Evolutionary conservation across 2,797 vertebrate species (phyloP).

Genomic region (Yasuhikotakia modesta): DNA sequence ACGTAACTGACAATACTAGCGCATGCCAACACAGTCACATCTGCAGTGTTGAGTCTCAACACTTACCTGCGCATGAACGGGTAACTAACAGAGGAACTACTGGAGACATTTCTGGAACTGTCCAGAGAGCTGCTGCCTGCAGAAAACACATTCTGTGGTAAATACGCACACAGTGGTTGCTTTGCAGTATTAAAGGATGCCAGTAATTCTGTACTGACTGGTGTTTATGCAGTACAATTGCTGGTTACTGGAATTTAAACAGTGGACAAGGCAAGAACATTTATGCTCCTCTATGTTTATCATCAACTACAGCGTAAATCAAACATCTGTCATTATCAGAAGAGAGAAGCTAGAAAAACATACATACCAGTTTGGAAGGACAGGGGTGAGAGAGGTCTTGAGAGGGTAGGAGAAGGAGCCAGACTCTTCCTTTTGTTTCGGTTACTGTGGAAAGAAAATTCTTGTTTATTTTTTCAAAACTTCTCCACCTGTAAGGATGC

Average conservation of each 20-base stretch:
- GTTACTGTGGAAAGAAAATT: conserved; percentile 72
- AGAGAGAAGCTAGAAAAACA: conserved; percentile 7
- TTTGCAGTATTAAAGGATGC: conserved; percentile 15
- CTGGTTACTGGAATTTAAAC: conserved; percentile 6
- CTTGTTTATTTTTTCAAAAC: background rate
- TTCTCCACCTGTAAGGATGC: background rate
- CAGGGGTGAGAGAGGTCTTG: conserved; percentile 89
- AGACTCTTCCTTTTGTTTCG: conserved; percentile 90
- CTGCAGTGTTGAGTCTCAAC: background rate
- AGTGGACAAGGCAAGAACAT: conserved; percentile 2
- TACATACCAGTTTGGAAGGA: conserved; percentile 86
- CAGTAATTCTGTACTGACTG: conserved; percentile 8
- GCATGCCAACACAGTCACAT: background rate
- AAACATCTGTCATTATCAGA: conserved; percentile 31
- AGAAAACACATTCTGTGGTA: conserved; percentile 53
- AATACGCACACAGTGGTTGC: background rate
- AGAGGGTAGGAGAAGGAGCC: conserved; percentile 89
- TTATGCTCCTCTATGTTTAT: conserved; percentile 25
- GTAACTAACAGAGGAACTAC: conserved; percentile 86
- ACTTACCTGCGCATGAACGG: conserved; percentile 92
- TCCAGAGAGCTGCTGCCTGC: conserved; percentile 93
- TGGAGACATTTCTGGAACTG: conserved; percentile 91
- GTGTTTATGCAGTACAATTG: conserved; percentile 22
- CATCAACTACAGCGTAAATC: conserved; percentile 27
- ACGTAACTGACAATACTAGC: conserved; percentile 1